Conservation (phyloP, 2,113 vertebrate genomes). For the Salvator merianae region DNA sequence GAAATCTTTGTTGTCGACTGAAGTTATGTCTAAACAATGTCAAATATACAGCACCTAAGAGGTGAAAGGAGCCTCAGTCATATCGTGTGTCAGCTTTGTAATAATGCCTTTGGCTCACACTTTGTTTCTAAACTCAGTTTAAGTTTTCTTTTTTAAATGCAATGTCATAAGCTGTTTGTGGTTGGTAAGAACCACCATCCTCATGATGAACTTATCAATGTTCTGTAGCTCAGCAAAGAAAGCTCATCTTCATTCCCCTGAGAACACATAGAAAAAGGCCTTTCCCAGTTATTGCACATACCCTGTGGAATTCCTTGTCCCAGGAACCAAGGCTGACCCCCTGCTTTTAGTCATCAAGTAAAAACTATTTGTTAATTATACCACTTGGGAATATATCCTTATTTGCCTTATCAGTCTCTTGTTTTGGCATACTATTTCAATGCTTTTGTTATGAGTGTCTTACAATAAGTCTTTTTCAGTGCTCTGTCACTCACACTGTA, state of each 20-base stretch:
- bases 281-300: background rate
- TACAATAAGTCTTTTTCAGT: too few species aligned
- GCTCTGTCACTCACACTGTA: too few species aligned
- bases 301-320: background rate
- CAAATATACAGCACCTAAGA: background rate
- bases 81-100: too few species aligned
- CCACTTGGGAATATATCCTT: background rate
- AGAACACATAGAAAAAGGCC: background rate
- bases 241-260: background rate
- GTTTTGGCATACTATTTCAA: background rate
- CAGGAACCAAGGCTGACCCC: background rate
- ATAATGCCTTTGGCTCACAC: background rate
- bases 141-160: background rate
- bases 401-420: background rate
- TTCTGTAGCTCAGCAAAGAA: background rate
- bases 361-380: background rate
- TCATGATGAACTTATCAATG: background rate
- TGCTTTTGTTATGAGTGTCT: too few species aligned
- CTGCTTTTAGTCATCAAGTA: background rate
- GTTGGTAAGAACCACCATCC: background rate
- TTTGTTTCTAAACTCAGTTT: background rate
- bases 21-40: background rate
- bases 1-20: background rate
- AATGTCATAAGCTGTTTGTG: background rate
- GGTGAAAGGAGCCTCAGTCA: background rate